Evolutionary conservation across 1,140 invertebrate genomes (phyloP), one percentile per base, ranked within the genome.

Genomic region (Armadillidium nasatum): DNA sequence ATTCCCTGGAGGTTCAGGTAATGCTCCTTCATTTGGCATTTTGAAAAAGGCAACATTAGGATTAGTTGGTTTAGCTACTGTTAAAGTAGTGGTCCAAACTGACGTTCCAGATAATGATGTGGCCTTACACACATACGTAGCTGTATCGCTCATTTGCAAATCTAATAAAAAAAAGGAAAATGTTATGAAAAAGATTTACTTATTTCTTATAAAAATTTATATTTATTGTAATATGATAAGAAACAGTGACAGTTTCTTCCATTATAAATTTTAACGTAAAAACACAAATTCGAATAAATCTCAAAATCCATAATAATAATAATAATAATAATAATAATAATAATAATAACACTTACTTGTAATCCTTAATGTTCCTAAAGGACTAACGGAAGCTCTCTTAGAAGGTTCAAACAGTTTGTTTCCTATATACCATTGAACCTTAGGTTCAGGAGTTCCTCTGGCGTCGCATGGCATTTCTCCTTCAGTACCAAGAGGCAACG

Each of bases 401-500:
- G 78, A 72, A 3, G 78, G 71, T 19, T 60, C 19, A 60, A 60
- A 60, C 6, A 88, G 84, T 79, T 88, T 87, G 0, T 90, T 91
- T 82, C 96, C 90, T 83, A 93, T 93, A 82, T 91, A 89, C 95
- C 95, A 97, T 72, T 89, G 88, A 43, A 94, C 88, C 43, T 88
- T 88, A 0, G 94, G 92, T 44, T 85, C 87, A 7, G 90, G 89
- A 71, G 88, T 90, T 10, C 89, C 89, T 0, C 86, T 86, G 2
- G 91, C 92, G 78, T 92, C 89, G 84, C 96, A 98, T 0, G 91
- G 91, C 82, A 97, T 85, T 75, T 90, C 89, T 1, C 92, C 93
- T 60, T 90, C 89, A 71, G 91, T 92, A 77, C 91, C 91, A 60
- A 93, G 83, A 3, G 92, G 91, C 11, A 96, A 84, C 0, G 95